Base-by-base conservation (phyloP, 2,797 vertebrate species). In the Bradypodion ventrale region DNA sequence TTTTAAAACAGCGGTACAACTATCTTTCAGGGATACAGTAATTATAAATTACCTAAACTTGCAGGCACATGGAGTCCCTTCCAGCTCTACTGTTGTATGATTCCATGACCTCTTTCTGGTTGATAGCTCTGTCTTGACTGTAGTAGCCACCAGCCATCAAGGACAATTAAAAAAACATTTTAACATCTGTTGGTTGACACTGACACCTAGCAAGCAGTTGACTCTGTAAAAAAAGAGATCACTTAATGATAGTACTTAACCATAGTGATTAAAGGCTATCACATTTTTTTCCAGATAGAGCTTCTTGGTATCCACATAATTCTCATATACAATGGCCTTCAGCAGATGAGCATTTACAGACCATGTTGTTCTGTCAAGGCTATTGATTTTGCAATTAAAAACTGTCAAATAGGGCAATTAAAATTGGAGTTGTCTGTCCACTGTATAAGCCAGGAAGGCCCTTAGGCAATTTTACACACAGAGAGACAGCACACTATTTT, bases 351-450 rank as follows among this genome's bases (percentile, higher is more conserved):
- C 37, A 60, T 68, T 19, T 35, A 32, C 21, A 56, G 8, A 16
- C 44, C 15, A 7, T 27, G 46, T n/a, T 37, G 40, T 60, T 70
- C 29, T 44, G 40, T 78, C 75, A 70, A 46, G 27, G 32, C 2
- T 52, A 78, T 84, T 70, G 66, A 13, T 73, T 75, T 62, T 42
- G n/a, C 35, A 85, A 49, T 56, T 27, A 83, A 25, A 12, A 12
- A 7, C 23, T 37, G 15, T 1, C 68, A 29, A 79, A 73, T 0
- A 7, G 21, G 37, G 32, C 69, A 42, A 62, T 0, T 16, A 62
- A 63, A 49, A 2, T 0, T 0, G 1, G 40, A 35, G 42, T 86
- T 35, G 23, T 68, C 72, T 72, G 37, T 60, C 27, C 75, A 5
- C 16, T 37, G 21, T 60, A n/a, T 16, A 52, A 62, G 35, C 79